Percentiles rank a stretch among this genome's conserved stretches.
These are phyloP conservation scores for Drosophila atripex DNA, from an alignment of 2,888 invertebrate species.

Conservation along the genomic window DNA sequence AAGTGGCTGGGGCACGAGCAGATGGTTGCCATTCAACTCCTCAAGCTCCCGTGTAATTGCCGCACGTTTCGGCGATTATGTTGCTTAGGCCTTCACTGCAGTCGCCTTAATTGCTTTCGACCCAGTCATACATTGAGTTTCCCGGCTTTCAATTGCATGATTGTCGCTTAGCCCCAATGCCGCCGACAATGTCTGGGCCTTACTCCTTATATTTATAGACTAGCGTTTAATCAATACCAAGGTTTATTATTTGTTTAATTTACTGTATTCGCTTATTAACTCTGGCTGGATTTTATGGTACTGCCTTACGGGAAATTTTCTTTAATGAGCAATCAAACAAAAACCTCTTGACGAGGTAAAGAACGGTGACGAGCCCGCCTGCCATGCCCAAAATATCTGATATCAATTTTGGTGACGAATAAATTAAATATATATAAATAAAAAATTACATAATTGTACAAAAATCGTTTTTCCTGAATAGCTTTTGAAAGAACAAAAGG, in stretches of 20 bases:
- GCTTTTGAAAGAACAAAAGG: too few relatives aligned
- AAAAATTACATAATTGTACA: too few relatives aligned
- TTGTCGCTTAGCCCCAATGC: not conserved
- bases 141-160: constrained; percentile 36
- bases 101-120: constrained; percentile 52
- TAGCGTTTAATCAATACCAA: constrained; percentile 21
- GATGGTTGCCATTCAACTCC: constrained; percentile 71
- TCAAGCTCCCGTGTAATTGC: constrained; percentile 71
- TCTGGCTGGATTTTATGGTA: not conserved
- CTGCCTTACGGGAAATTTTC: not conserved
- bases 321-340: not conserved
- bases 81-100: constrained; percentile 70
- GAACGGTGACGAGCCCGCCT: too few relatives aligned
- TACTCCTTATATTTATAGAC: constrained; percentile 23
- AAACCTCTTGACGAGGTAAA: too few relatives aligned
- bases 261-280: constrained; percentile 23
- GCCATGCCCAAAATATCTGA: too few relatives aligned
- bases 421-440: too few relatives aligned
- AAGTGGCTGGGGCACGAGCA: constrained; percentile 35
- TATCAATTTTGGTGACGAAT: too few relatives aligned
- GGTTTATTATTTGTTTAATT: constrained; percentile 40
- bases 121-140: constrained; percentile 19
- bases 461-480: too few relatives aligned
- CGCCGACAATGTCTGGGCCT: constrained; percentile 26
- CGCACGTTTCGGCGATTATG: constrained; percentile 76